Evolutionary conservation across 2,113 vertebrate genomes (phyloP).

Genomic region (Taurulus bubalis): DNA sequence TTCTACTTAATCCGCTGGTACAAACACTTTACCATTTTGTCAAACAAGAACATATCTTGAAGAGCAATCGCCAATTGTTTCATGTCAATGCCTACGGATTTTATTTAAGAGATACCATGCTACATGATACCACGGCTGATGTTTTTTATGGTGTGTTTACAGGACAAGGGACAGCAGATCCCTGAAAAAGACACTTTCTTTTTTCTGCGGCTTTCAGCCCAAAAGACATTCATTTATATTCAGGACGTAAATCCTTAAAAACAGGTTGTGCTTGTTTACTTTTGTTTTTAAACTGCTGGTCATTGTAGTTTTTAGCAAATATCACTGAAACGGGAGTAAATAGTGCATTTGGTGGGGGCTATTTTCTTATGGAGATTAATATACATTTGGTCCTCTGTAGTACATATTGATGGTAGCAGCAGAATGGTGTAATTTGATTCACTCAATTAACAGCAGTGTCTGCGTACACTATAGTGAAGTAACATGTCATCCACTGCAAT

Average conservation of each 20-base stretch:
- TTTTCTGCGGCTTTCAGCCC: not conserved
- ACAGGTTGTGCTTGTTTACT: not conserved
- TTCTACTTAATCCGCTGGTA: not conserved
- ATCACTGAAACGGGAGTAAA: not conserved
- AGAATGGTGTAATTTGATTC: not conserved
- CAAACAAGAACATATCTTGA: not conserved
- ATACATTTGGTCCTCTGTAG: not conserved
- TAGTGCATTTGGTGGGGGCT: not conserved
- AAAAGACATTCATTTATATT: not conserved
- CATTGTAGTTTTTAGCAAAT: not conserved
- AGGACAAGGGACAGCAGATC: not conserved
- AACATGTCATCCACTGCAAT: not conserved
- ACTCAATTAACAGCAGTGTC: not conserved
- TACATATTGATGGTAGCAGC: not conserved
- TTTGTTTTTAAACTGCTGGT: not conserved
- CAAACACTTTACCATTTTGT: conserved; percentile 4
- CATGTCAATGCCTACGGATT: not conserved
- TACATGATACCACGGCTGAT: too few species aligned
- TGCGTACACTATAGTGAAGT: not conserved
- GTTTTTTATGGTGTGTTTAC: too few species aligned
- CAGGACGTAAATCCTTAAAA: not conserved
- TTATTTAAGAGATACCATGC: not conserved
- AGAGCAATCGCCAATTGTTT: not conserved
- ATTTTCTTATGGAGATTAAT: too few species aligned
- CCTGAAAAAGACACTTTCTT: not conserved